A percentile compares a stretch with the other conserved stretches of the same genome.
phyloP scores from a whole-genome alignment of 2,113 vertebrate genomes.

The Hipposideros armiger region DNA sequence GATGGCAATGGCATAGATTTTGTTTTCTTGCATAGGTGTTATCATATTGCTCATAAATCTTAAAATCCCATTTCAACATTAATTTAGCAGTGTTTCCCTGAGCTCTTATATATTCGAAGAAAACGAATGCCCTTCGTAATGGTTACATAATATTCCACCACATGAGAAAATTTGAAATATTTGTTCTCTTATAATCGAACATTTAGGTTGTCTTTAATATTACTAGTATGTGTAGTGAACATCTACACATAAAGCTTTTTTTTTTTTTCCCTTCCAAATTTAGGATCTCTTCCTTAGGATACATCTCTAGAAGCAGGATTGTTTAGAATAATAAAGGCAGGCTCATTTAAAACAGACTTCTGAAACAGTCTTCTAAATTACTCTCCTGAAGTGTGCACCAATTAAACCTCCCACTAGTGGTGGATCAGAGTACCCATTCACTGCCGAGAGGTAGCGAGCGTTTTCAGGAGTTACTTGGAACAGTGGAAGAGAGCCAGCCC shows the following conservation, averaged over 20 bases:
- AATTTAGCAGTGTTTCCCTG: not conserved
- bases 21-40: not conserved
- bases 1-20: not conserved
- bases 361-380: not conserved
- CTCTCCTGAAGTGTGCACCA: not conserved
- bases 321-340: not conserved
- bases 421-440: not conserved
- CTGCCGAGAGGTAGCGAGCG: not conserved
- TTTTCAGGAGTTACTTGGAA: constrained; percentile 31
- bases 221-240: not conserved
- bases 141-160: not conserved
- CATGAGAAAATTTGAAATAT: not conserved
- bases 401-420: not conserved
- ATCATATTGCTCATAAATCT: not conserved
- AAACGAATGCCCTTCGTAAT: not conserved
- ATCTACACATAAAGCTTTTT: not conserved
- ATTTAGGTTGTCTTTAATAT: not conserved
- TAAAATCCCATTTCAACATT: not conserved
- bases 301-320: not conserved
- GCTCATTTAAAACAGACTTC: not conserved
- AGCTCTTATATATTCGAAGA: not conserved
- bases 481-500: not conserved
- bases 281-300: not conserved
- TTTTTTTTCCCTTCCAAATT: not conserved
- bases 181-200: not conserved